phyloP scores from a whole-genome alignment of 1,140 invertebrate species.

The Bombyx mori region ASM3026992v2 NC_085124.1:4605501-4606000 shows the following conservation, averaged over 20 bases:
- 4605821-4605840: constrained; percentile 3
- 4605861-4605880: too few species aligned
- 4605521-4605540: too few species aligned
- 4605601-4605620: background rate
- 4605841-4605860: background rate
- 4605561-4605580: background rate
- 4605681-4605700: constrained; percentile 13
- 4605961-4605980: too few species aligned
- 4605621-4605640: background rate
- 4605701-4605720: constrained; percentile 8
- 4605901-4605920: too few species aligned
- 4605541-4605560: too few species aligned
- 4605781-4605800: constrained; percentile 25
- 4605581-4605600: constrained; percentile 3
- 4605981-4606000: too few species aligned
- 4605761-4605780: constrained; percentile 23
- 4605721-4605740: constrained; percentile 33
- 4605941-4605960: too few species aligned
- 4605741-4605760: constrained; percentile 33
- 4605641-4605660: background rate
- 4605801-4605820: constrained; percentile 15
- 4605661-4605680: constrained; percentile 10
- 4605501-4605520: too few species aligned
- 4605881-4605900: too few species aligned
- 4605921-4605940: too few species aligned